Evolutionary conservation across 2,888 invertebrate genomes (phyloP).

Genomic region (Eilema sororculum): DNA sequence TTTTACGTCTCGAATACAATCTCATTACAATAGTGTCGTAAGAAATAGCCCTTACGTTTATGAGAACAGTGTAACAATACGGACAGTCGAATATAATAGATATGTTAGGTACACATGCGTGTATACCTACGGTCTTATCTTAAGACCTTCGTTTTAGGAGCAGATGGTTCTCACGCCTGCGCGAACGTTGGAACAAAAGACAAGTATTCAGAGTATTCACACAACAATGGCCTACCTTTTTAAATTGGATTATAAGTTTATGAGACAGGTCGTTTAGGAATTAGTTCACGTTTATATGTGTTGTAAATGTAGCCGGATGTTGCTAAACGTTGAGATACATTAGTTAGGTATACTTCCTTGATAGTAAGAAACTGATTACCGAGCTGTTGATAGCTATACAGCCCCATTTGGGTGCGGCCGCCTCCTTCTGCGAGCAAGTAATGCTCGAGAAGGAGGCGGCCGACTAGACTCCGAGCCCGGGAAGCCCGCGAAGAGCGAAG

Average conservation of each 20-base stretch:
- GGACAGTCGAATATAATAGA: conserved; percentile 61
- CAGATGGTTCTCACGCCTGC: conserved; percentile 67
- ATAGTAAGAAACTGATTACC: too few species aligned
- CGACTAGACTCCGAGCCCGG: too few species aligned
- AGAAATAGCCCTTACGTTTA: conserved; percentile 68
- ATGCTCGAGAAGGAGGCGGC: too few species aligned
- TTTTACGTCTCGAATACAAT: conserved; percentile 54
- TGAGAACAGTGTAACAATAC: conserved; percentile 77
- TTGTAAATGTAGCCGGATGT: conserved; percentile 26
- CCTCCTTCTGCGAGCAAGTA: too few species aligned
- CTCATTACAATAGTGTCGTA: conserved; percentile 74
- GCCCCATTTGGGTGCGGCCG: too few species aligned
- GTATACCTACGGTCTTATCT: conserved; percentile 46
- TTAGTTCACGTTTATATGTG: conserved; percentile 25
- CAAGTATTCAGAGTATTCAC: conserved; percentile 47
- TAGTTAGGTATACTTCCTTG: too few species aligned
- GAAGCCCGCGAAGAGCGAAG: too few species aligned
- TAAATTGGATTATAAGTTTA: conserved; percentile 53
- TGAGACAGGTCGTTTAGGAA: conserved; percentile 32
- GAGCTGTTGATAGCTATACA: too few species aligned
- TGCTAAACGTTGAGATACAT: not conserved
- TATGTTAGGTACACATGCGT: conserved; percentile 53
- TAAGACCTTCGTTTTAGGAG: conserved; percentile 48
- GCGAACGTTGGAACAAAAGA: conserved; percentile 56
- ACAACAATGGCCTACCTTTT: conserved; percentile 56